Base-by-base conservation (phyloP, 2,113 vertebrate genomes). In the Dipodomys merriami region DNA sequence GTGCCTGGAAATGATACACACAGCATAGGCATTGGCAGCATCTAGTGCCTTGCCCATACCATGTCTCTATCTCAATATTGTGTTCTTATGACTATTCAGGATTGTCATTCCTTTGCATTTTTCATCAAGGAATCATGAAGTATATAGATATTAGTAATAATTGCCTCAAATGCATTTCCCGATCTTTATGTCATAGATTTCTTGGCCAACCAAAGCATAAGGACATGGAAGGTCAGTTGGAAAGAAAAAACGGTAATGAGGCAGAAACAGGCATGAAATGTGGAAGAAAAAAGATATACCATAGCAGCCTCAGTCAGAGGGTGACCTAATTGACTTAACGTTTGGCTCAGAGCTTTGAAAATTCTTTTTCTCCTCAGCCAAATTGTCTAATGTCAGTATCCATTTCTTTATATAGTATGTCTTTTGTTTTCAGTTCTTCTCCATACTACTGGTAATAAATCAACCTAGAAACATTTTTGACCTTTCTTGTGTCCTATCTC, bases 381-480 rank as follows among this genome's bases (percentile, higher is more conserved):
- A 83, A 68, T 81, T 79, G 27, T 83, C 62, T 84, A 72, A 57
- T 83, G 71, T 94, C 78, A 87, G 20, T 81, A 53, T 18, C 57
- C 60, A 89, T 93, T 95, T 91, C 35, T 83, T 92, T 80, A 65
- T 19, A 93, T 39, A 90, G 22, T 7, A 9, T 88, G 82, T 90
- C 4, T 23, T 94, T 83, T 30, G 57, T 89, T 95, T 82, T 85
- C 3, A n/a, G 19, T 82, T 94, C 49, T 62, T 80, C 16, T 29
- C 90, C 64, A 88, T 94, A 91, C 22, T 83, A n/a, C 30, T 74
- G 90, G 30, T 91, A 80, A 80, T 85, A 96, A 94, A 91, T 95
- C 67, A 72, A 78, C 15, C 23, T 68, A 83, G 53, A 83, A 88
- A 83, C 6, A 87, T 20, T 90, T 88, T 83, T 88, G 20, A 86